Conservation (phyloP, 1,140 invertebrate genomes). For the Coelopa frigida region DNA sequence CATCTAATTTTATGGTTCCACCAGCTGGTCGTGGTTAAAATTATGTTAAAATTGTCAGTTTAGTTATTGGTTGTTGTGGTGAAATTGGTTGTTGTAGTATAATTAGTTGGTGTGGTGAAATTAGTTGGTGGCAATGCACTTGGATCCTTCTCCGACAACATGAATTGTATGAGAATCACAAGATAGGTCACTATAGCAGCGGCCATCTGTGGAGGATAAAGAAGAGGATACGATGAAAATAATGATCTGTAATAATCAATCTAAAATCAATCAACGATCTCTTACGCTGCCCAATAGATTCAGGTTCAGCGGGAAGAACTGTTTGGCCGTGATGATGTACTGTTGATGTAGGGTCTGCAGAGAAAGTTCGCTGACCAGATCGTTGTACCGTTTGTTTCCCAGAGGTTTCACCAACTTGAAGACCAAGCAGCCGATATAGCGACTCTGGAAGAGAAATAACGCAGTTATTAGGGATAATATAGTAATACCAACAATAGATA, state of each 20-base stretch:
- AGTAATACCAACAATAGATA: background rate
- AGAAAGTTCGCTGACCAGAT: constrained; percentile 34
- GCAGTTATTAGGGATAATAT: background rate
- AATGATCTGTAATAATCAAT: too few species aligned
- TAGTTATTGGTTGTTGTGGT: too few species aligned
- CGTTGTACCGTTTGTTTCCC: constrained; percentile 33
- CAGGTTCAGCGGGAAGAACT: constrained; percentile 36
- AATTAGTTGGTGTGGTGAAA: too few species aligned
- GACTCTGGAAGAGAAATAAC: constrained; percentile 21
- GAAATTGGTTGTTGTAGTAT: too few species aligned
- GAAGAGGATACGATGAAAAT: too few species aligned
- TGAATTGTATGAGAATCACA: constrained; percentile 41
- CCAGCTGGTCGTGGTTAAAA: too few species aligned
- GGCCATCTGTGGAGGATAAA: constrained; percentile 26
- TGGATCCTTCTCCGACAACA: constrained; percentile 36
- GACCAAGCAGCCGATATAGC: constrained; percentile 34
- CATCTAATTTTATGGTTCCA: too few species aligned
- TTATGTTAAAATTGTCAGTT: too few species aligned
- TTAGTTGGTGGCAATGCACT: too few species aligned
- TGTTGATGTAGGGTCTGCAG: constrained; percentile 36
- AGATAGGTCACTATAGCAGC: constrained; percentile 38
- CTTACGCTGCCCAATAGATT: constrained; percentile 31
- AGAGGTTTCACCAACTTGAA: constrained; percentile 28
- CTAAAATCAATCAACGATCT: background rate
- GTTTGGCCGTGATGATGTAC: constrained; percentile 35